These are phyloP conservation scores for Hydrocynus forskahlii DNA, from an alignment of 2,797 vertebrate genomes.

Conservation along the genomic window DNA sequence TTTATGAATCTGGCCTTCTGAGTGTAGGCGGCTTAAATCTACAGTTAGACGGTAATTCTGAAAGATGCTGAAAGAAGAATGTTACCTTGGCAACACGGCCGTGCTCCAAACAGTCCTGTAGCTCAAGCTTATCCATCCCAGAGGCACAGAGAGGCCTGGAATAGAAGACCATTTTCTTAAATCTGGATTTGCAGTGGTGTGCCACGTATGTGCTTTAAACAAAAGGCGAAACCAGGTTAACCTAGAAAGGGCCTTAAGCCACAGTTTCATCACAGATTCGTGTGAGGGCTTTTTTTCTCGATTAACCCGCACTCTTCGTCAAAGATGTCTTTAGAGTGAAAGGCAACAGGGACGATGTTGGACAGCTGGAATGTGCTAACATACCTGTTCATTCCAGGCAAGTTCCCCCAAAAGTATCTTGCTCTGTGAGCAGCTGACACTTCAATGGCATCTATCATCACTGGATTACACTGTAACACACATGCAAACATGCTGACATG, in stretches of 20 bases:
- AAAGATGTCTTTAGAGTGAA: no score
- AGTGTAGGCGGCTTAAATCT: neutral
- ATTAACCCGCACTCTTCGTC: neutral
- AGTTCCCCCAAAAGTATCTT: conserved; percentile 99
- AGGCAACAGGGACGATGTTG: no score
- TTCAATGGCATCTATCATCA: conserved; percentile 99
- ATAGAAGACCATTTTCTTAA: neutral
- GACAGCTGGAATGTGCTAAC: no score
- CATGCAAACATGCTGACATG: no score
- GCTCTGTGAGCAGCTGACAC: conserved; percentile 97
- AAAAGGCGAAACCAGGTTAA: neutral
- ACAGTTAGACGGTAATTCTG: neutral
- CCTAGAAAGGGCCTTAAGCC: no score
- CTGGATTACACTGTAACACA: conserved; percentile 89
- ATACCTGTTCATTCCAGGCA: conserved; percentile 99
- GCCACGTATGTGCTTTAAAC: neutral
- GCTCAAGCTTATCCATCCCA: conserved; percentile 88
- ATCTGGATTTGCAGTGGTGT: neutral
- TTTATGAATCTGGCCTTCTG: neutral
- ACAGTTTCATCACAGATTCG: neutral
- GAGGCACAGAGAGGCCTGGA: conserved; percentile 84
- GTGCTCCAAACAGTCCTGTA: conserved; percentile 90
- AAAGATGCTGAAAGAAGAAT: neutral
- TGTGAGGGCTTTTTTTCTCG: neutral
- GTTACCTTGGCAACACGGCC: conserved; percentile 89